These are phyloP conservation scores for Sesamia nonagrioides DNA, from an alignment of 1,140 invertebrate species.

Conservation along the genomic window DNA sequence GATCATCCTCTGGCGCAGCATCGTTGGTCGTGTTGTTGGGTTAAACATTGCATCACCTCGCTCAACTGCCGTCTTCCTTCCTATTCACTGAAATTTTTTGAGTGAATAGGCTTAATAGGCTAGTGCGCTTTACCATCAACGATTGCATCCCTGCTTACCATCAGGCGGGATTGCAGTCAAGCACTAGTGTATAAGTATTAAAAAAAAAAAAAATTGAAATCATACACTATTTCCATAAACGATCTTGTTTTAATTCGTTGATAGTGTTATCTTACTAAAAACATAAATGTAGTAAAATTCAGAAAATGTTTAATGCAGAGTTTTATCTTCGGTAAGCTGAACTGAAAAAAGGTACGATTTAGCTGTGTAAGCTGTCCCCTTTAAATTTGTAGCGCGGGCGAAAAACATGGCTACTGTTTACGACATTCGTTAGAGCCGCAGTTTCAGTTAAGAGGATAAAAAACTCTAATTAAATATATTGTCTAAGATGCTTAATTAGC, in stretches of 20 bases:
- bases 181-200: too few relatives aligned
- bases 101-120: too few relatives aligned
- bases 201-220: too few relatives aligned
- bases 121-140: too few relatives aligned
- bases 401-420: constrained; percentile 21
- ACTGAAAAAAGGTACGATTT: constrained; percentile 4
- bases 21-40: too few relatives aligned
- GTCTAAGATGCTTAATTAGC: constrained; percentile 28
- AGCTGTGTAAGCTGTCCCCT: constrained; percentile 20
- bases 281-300: background rate
- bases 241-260: background rate
- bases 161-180: too few relatives aligned
- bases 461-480: constrained; percentile 21
- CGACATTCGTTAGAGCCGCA: constrained; percentile 27
- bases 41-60: too few relatives aligned
- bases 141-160: too few relatives aligned
- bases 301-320: background rate
- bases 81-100: too few relatives aligned
- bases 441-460: constrained; percentile 22
- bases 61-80: too few relatives aligned
- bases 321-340: constrained; percentile 23
- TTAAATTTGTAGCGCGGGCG: background rate
- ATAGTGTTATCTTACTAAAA: background rate
- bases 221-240: too few relatives aligned
- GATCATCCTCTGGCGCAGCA: too few relatives aligned